Evolutionary conservation across 2,888 invertebrate species (phyloP), one percentile per base, ranked within the genome.

Genomic region (Blastobasis lacticolella): DNA sequence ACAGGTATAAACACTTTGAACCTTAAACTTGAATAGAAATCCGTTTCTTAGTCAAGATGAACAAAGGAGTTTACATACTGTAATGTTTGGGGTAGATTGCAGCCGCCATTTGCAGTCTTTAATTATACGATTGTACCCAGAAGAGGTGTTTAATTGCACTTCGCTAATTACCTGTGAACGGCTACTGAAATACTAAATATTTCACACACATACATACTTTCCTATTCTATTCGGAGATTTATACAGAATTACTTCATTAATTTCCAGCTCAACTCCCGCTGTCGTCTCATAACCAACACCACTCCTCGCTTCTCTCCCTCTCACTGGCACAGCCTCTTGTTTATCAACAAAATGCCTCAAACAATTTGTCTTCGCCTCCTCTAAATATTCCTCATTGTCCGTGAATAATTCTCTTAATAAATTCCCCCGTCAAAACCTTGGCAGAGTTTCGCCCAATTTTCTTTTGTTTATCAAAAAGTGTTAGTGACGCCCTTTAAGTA

Each of bases 401-500:
- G 77, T 80, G 81, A 85, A 73, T 83, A 81, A 84, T 85, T 84
- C 73, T 73, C 73, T 78, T 78, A 81, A 83, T 83, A 85, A 84
- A 81, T 83, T 75, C 72, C 68, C 69, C 74, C 80, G 77, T 81
- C 78, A 77, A 74, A 81, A 75, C 75, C 73, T 73, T 72, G 72
- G 65, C 69, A 66, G 62, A 64, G 58, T 45, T 49, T 55, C 57
- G 57, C 52, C 57, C 54, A 64, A 63, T 63, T 71, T 72, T 67
- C 72, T 74, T 74, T 76, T 77, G 76, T 79, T 79, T 76, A 75
- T 78, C 72, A 69, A 74, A 73, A 71, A 67, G 68, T 71, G 64
- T 61, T 61, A 62, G 64, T 62, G 54, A 51, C 54, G 23, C 10
- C 49, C 10, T 23, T 23, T 23, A 23, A 23, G 23, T 23, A 23